Percentiles rank a stretch among this genome's conserved stretches.
Evolutionary conservation across 2,797 vertebrate genomes (phyloP).

Genomic region (Rhadinocentrus ornatus): DNA sequence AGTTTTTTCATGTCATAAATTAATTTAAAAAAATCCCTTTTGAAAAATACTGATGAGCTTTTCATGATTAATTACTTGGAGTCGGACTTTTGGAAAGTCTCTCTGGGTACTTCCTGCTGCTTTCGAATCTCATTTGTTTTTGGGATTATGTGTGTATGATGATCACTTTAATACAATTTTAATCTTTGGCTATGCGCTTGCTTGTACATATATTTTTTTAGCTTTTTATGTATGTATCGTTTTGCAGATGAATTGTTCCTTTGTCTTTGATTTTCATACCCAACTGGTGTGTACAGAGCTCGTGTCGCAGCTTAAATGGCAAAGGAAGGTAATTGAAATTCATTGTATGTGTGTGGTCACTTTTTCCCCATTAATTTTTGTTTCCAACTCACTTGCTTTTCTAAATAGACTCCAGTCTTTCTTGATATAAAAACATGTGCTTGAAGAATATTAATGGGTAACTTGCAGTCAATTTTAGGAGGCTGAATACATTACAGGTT

Average conservation of each 20-base stretch:
- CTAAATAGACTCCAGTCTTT: constrained; percentile 80
- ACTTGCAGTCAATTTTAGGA: constrained; percentile 68
- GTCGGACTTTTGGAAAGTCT: not conserved
- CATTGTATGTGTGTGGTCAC: constrained; percentile 78
- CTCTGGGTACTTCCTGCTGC: not conserved
- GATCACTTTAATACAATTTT: constrained; percentile 33
- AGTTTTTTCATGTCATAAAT: not conserved
- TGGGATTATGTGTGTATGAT: constrained; percentile 28
- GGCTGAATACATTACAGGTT: constrained; percentile 70
- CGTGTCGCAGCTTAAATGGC: constrained; percentile 44
- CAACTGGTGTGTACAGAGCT: constrained; percentile 24
- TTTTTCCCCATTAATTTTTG: constrained; percentile 81
- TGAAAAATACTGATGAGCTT: not conserved
- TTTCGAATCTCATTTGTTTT: constrained; percentile 13
- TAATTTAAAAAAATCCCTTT: not conserved
- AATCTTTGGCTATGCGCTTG: constrained; percentile 15
- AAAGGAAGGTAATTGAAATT: constrained; percentile 78
- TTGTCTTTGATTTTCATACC: constrained; percentile 23
- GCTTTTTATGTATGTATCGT: constrained; percentile 24
- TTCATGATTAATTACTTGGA: constrained; percentile 1
- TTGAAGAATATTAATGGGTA: constrained; percentile 79
- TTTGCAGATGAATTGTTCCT: constrained; percentile 27
- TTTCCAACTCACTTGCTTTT: constrained; percentile 83
- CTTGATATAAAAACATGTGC: constrained; percentile 72
- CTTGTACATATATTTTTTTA: constrained; percentile 8